Conservation (phyloP, 2,113 vertebrate species). For the Corapipo altera region DNA sequence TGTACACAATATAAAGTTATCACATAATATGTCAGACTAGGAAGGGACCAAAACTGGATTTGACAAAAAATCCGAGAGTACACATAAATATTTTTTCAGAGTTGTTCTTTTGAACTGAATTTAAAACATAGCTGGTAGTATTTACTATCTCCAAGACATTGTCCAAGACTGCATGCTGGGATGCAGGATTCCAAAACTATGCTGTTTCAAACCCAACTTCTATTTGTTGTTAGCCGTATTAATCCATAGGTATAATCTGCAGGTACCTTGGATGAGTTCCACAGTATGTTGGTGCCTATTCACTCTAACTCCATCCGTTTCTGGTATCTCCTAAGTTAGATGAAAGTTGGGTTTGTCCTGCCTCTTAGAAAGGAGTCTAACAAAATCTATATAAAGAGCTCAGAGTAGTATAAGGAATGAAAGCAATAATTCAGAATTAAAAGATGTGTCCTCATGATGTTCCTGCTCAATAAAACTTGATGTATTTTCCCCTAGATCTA, state of each 20-base stretch:
- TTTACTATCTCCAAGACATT: background rate
- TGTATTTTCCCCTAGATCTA: background rate
- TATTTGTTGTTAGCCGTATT: background rate
- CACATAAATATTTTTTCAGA: background rate
- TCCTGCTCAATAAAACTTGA: background rate
- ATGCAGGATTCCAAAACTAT: background rate
- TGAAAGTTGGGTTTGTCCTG: background rate
- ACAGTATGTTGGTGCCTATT: accelerated
- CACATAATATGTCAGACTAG: background rate
- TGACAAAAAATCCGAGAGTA: background rate
- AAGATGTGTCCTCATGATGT: background rate
- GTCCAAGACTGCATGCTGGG: background rate
- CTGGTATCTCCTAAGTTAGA: background rate
- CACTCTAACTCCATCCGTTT: background rate
- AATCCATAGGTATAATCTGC: background rate
- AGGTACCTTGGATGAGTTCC: background rate
- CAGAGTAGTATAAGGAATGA: background rate
- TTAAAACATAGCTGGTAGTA: background rate
- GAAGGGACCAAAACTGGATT: background rate
- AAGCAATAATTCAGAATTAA: background rate
- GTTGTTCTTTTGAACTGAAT: background rate
- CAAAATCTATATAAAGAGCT: background rate
- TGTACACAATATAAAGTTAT: background rate
- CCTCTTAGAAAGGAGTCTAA: background rate
- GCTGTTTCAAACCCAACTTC: background rate